A percentile compares a stretch with the other conserved stretches of the same genome.
Conservation (phyloP, 2,888 invertebrate species). For the Andricus quercusramuli region DNA sequence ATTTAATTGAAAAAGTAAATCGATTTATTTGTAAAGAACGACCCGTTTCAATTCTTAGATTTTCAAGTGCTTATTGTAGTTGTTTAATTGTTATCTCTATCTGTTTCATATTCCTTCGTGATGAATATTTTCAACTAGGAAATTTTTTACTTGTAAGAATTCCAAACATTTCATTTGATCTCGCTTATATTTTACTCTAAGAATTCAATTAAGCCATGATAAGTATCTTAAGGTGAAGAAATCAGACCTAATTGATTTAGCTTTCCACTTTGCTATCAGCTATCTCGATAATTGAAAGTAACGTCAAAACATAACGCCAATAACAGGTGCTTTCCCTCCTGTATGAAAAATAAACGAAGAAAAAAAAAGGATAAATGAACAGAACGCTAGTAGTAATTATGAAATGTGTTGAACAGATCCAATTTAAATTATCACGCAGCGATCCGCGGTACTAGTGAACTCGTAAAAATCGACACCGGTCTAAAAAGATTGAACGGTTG, state of each 20-base stretch:
- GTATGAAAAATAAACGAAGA: neutral
- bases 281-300: neutral
- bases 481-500: neutral
- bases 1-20: too few relatives aligned
- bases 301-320: neutral
- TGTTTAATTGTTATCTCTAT: too few relatives aligned
- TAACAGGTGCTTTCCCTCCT: neutral
- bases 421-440: neutral
- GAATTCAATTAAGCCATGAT: slow-evolving; percentile 1
- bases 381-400: neutral
- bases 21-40: too few relatives aligned
- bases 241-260: slow-evolving; percentile 1
- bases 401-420: neutral
- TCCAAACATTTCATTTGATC: too few relatives aligned
- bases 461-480: neutral
- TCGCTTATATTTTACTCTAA: neutral
- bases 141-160: too few relatives aligned
- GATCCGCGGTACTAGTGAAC: neutral
- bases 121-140: too few relatives aligned
- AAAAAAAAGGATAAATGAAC: neutral
- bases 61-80: too few relatives aligned
- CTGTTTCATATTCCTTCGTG: too few relatives aligned
- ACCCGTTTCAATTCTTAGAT: too few relatives aligned
- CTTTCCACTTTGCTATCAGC: neutral
- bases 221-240: slow-evolving; percentile 2